Base-by-base conservation (phyloP, 2,113 vertebrate genomes). In the Marcusenius ussheri region DNA sequence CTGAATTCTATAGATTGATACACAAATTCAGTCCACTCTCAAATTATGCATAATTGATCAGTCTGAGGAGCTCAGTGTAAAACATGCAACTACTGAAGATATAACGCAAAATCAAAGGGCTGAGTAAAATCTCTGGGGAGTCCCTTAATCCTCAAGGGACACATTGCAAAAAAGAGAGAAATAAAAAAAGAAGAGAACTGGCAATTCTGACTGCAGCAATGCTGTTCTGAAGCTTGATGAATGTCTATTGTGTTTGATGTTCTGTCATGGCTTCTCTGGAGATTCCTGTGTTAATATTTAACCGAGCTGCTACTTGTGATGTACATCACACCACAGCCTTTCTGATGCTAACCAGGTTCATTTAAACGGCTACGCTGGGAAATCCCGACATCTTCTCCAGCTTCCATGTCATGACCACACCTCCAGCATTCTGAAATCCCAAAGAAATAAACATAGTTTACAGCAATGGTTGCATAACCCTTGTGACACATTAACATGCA, bases 41-140 rank as follows among this genome's bases (percentile, higher is more conserved):
- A 70, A 42, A 80, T 19, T 19, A 80, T 80, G 35, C 74, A 80
- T 80, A 80, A 86, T 86, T 86, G n/a, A 86, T 86, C 47, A 13
- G 80, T 45, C 7, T 24, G 42, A 83, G 80, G 39, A 45, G 21
- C 21, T 42, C 8, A 24, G 45, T 84, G 83, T 21, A 45, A 24
- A 47, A 47, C 42, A 15, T 47, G 19, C 83, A 21, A n/a, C 45
- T 84, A 19, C 46, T 9, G 56, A 62, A 62, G 45, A 85, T 39
- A 6, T 10, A 85, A 50, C 46, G 1, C n/a, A 13, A 11, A 50
- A 86, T 86, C 83, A 86, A 86, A 86, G n/a, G 11, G 21, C 10
- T 86, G 83, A 50, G 83, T 50, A 47, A 49, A 50, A 27, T 47
- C 83, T 31, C 19, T 13, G 21, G 46, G 49, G 47, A 15, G 15